Evolutionary conservation across 2,797 vertebrate species (phyloP).

Genomic region (Fratercula arctica): DNA sequence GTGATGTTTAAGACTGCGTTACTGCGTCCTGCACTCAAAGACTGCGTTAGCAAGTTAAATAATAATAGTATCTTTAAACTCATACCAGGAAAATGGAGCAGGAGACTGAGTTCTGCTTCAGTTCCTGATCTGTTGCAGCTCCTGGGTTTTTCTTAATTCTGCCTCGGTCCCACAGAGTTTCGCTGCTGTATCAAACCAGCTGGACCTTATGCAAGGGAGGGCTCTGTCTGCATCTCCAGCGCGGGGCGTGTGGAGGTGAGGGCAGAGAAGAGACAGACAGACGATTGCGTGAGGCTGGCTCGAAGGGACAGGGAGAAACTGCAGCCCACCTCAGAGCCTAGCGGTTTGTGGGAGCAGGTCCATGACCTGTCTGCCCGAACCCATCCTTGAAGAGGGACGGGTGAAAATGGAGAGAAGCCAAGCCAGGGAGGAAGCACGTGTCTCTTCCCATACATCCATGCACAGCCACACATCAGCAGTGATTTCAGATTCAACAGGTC

Average conservation of each 20-base stretch:
- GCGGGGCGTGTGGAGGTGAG: not conserved
- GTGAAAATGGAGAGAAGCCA: not conserved
- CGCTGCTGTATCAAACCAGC: rapidly evolving
- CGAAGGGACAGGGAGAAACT: not conserved
- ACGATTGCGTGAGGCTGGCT: rapidly evolving
- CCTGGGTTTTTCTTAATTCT: not conserved
- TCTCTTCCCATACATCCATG: not conserved
- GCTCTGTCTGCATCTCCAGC: not conserved
- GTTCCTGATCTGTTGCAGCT: not conserved
- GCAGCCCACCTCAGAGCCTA: not conserved
- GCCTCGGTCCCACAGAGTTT: not conserved
- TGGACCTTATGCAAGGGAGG: not conserved
- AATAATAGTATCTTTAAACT: not conserved
- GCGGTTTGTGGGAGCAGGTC: not conserved
- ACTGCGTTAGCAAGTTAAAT: not conserved
- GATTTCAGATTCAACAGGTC: not conserved
- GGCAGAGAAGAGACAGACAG: not conserved
- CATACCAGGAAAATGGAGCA: not conserved
- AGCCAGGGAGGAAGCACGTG: not conserved
- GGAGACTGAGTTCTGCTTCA: not conserved
- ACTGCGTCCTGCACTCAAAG: not conserved
- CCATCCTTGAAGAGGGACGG: not conserved
- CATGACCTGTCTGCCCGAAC: not conserved
- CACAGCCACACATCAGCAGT: not conserved
- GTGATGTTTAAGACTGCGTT: not conserved